phyloP scores from a whole-genome alignment of 2,888 invertebrate genomes.

The Adineta ricciae region DNA sequence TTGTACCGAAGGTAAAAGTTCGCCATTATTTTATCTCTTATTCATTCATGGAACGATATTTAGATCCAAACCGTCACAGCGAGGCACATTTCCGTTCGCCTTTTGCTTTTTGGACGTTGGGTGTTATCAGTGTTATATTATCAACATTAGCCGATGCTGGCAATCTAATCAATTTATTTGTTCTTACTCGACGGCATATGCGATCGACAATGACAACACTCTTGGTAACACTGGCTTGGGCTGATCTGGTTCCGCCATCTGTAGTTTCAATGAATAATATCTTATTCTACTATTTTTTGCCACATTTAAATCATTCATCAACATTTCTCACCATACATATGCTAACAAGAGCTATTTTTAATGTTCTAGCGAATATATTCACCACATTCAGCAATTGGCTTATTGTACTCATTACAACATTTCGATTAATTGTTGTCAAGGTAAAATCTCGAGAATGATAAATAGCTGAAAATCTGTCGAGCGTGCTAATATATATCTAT shows the following conservation, averaged over 20 bases:
- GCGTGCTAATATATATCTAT: too few relatives aligned
- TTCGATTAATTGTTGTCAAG: not conserved
- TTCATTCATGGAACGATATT: not conserved
- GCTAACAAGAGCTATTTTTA: not conserved
- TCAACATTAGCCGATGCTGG: not conserved
- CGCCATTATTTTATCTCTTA: not conserved
- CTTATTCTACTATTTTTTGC: not conserved
- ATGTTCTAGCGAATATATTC: not conserved
- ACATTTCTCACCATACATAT: not conserved
- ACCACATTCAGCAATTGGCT: not conserved
- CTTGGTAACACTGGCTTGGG: not conserved
- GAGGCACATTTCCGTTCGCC: not conserved
- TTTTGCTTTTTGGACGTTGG: not conserved
- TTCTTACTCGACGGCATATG: not conserved
- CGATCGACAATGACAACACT: not conserved
- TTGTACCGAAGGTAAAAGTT: not conserved
- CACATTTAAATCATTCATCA: not conserved
- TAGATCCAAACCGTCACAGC: not conserved
- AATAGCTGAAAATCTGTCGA: too few relatives aligned
- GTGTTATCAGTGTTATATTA: not conserved
- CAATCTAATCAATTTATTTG: constrained; percentile 3
- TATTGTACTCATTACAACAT: not conserved
- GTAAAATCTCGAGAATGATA: too few relatives aligned
- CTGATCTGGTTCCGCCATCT: not conserved
- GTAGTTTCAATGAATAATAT: not conserved